Conservation (phyloP, 2,888 invertebrate genomes). For the Stenodera caucasica region DNA sequence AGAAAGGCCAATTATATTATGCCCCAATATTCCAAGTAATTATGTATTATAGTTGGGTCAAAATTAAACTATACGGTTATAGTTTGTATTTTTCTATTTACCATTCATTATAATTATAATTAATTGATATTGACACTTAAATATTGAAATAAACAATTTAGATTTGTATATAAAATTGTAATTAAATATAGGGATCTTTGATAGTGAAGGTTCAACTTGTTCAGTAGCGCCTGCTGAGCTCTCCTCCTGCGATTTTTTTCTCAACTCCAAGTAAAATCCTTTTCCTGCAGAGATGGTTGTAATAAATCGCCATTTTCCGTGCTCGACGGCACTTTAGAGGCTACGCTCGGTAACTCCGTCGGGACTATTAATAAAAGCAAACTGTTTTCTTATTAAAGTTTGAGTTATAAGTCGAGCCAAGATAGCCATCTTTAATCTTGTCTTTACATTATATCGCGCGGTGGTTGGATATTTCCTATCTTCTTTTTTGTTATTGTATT, state of each 20-base stretch:
- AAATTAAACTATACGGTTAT: neutral
- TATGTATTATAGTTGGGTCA: too few species aligned
- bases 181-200: neutral
- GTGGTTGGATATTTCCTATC: neutral
- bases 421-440: constrained; percentile 57
- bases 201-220: neutral
- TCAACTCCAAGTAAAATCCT: constrained; percentile 18
- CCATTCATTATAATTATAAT: too few species aligned
- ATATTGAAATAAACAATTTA: too few species aligned
- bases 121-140: too few species aligned
- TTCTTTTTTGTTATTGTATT: constrained; percentile 4
- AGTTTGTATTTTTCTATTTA: neutral
- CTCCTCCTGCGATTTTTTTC: constrained; percentile 5
- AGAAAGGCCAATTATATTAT: neutral
- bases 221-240: constrained; percentile 6
- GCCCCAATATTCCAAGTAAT: neutral
- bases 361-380: constrained; percentile 52
- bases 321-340: constrained; percentile 47
- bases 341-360: constrained; percentile 41
- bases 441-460: constrained; percentile 50
- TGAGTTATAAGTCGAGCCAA: constrained; percentile 52
- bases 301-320: constrained; percentile 50
- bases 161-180: neutral
- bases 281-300: constrained; percentile 30
- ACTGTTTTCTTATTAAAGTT: constrained; percentile 56